Conservation (phyloP, 1,140 invertebrate genomes). For the Aporrectodea caliginosa region DNA sequence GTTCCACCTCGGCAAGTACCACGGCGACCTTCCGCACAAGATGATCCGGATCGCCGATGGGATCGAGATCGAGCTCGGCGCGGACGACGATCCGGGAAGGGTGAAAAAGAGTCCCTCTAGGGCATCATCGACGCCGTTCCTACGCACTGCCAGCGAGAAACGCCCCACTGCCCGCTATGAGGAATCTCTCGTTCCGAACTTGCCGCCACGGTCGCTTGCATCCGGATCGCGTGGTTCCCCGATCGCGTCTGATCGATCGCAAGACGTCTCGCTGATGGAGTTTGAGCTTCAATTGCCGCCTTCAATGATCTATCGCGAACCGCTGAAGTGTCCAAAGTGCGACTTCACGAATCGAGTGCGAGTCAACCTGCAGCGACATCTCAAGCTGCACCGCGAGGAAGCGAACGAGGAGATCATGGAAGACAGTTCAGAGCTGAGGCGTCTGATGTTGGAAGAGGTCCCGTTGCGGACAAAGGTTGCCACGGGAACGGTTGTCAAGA, state of each 20-base stretch:
- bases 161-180: neutral
- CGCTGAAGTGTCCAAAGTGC: constrained; percentile 26
- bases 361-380: constrained; percentile 24
- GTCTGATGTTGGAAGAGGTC: neutral
- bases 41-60: constrained; percentile 18
- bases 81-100: constrained; percentile 13
- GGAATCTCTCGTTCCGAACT: neutral
- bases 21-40: constrained; percentile 10
- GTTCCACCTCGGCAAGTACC: constrained; percentile 23
- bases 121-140: neutral
- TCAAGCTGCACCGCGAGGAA: constrained; percentile 17
- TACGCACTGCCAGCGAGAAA: neutral
- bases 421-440: neutral
- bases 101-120: neutral
- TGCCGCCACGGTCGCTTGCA: neutral
- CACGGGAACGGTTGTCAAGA: neutral
- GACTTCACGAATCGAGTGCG: constrained; percentile 26
- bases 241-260: neutral
- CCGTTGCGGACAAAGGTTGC: neutral
- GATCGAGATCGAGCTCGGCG: neutral
- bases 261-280: neutral
- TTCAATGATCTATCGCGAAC: constrained; percentile 21
- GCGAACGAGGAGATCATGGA: neutral
- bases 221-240: neutral
- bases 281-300: constrained; percentile 22